Conservation (phyloP, 2,113 vertebrate species). For the Pseudorasbora parva region DNA sequence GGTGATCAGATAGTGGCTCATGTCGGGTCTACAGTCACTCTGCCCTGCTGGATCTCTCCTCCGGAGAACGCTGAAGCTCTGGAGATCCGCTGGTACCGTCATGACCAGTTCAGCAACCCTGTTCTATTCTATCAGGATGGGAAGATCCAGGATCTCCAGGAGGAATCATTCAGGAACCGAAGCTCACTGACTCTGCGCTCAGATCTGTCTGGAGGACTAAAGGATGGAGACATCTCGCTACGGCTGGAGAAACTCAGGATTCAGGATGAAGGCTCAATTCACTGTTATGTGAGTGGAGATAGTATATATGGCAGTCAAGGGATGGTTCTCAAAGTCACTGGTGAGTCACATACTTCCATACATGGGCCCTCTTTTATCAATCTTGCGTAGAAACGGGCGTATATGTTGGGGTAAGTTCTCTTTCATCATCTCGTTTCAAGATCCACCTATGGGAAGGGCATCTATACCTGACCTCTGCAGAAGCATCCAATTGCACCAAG, state of each 20-base stretch:
- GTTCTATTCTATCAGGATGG: slow-evolving; percentile 44
- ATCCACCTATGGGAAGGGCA: no score
- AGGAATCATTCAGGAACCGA: slow-evolving; percentile 43
- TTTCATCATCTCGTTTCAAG: no score
- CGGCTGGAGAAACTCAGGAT: slow-evolving; percentile 54
- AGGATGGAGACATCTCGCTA: slow-evolving; percentile 66
- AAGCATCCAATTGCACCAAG: no score
- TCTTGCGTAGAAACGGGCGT: no score
- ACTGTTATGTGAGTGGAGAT: slow-evolving; percentile 66
- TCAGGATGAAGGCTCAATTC: slow-evolving; percentile 59
- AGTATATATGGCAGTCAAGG: neutral
- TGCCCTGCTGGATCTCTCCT: slow-evolving; percentile 69
- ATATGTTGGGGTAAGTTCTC: no score
- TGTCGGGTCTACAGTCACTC: neutral
- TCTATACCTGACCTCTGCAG: no score
- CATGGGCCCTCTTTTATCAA: no score
- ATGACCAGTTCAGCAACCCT: neutral
- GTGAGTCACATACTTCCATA: slow-evolving; percentile 57
- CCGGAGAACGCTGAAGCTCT: slow-evolving; percentile 56
- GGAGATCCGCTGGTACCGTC: slow-evolving; percentile 66
- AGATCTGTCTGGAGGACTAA: slow-evolving; percentile 51
- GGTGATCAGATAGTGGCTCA: neutral
- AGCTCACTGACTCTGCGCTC: slow-evolving; percentile 56
- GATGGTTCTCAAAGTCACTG: slow-evolving; percentile 57
- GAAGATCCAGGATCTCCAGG: neutral